These are phyloP conservation scores for Cephus cinctus DNA, from an alignment of 1,140 invertebrate species.

Conservation along the genomic window DNA sequence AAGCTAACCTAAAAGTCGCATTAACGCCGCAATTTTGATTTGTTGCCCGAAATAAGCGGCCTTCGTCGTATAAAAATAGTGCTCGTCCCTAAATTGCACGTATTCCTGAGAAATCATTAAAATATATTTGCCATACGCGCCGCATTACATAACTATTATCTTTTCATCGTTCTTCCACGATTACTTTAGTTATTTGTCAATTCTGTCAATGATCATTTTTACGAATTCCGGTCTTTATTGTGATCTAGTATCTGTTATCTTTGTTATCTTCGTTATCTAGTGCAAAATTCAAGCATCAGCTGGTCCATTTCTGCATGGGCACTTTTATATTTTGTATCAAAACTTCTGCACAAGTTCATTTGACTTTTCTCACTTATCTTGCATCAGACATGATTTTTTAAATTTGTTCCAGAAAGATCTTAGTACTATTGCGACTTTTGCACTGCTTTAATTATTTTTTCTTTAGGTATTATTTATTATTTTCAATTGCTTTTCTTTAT, in stretches of 20 bases:
- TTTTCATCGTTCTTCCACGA: not conserved
- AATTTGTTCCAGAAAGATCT: too few relatives aligned
- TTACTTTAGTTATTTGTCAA: too few relatives aligned
- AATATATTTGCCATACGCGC: not conserved
- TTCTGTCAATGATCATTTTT: too few relatives aligned
- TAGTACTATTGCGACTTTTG: too few relatives aligned
- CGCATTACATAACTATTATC: not conserved
- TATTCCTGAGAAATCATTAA: not conserved
- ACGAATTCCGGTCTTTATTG: not conserved
- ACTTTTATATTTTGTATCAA: not conserved
- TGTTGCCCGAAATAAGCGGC: conserved; percentile 19
- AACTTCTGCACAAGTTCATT: too few relatives aligned
- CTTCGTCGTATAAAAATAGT: conserved; percentile 3
- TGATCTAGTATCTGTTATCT: not conserved
- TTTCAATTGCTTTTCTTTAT: too few relatives aligned
- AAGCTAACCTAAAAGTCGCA: conserved; percentile 43
- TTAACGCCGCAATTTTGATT: conserved; percentile 26
- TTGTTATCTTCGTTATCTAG: not conserved
- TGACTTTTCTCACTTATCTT: too few relatives aligned
- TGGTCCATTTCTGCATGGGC: not conserved
- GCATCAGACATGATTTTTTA: too few relatives aligned
- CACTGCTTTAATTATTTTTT: too few relatives aligned
- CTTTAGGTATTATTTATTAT: too few relatives aligned
- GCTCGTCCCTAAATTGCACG: not conserved
- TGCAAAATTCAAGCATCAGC: not conserved